phyloP scores from a whole-genome alignment of 2,888 invertebrate genomes.

The Boloria euphrosyne region DNA sequence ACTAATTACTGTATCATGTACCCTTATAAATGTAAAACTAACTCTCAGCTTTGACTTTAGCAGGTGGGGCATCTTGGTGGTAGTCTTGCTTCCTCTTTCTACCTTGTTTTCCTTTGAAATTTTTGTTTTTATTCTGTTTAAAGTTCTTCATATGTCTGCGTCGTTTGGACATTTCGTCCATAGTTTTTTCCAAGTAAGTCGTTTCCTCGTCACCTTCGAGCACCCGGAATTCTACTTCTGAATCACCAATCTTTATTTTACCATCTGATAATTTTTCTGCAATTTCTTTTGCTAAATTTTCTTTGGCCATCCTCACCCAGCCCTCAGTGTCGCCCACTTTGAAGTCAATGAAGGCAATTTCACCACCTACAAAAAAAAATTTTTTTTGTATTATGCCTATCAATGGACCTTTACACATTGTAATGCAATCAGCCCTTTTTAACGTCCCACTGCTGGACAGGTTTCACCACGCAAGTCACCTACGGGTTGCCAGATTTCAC shows the following conservation, averaged over 20 bases:
- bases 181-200: constrained; percentile 83
- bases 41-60: constrained; percentile 58
- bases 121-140: constrained; percentile 59
- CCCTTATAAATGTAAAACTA: constrained; percentile 10
- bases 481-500: no score
- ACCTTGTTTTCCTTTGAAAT: constrained; percentile 59
- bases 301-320: constrained; percentile 86
- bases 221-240: constrained; percentile 78
- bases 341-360: constrained; percentile 89
- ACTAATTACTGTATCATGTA: background rate
- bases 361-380: constrained; percentile 57
- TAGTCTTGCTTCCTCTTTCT: constrained; percentile 61
- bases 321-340: constrained; percentile 88
- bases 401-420: no score
- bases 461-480: no score
- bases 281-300: constrained; percentile 86
- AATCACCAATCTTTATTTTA: constrained; percentile 80
- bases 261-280: constrained; percentile 84
- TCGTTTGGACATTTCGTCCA: constrained; percentile 82
- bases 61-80: constrained; percentile 54
- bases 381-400: no score
- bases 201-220: constrained; percentile 89
- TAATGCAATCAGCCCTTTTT: no score
- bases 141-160: constrained; percentile 75
- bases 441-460: no score